phyloP scores from a whole-genome alignment of 2,888 invertebrate species.

The Aspidapion aeneum region DNA sequence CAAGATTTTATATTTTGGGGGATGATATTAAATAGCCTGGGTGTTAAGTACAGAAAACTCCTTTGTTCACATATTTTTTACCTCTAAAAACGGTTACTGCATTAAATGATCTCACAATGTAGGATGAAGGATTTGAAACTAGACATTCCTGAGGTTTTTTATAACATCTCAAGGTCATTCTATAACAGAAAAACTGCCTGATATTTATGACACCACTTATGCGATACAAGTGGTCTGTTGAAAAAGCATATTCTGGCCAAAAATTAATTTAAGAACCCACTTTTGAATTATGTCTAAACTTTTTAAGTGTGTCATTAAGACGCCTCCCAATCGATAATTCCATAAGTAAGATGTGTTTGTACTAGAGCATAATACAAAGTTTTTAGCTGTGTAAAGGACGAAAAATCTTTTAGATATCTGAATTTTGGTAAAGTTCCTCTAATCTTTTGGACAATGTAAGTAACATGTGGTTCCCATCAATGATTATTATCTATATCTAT shows the following conservation, averaged over 20 bases:
- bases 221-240: background rate
- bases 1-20: too few relatives aligned
- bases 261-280: conserved; percentile 3
- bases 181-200: background rate
- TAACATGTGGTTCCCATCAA: too few relatives aligned
- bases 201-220: background rate
- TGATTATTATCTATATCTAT: too few relatives aligned
- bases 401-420: too few relatives aligned
- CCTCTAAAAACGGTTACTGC: background rate
- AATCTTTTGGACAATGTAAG: too few relatives aligned
- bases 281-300: conserved; percentile 3
- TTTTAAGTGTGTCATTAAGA: conserved; percentile 1
- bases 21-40: too few relatives aligned
- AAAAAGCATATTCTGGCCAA: background rate
- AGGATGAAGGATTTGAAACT: background rate
- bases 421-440: too few relatives aligned
- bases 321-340: conserved; percentile 5
- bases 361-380: background rate
- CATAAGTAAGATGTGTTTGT: conserved; percentile 4
- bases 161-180: background rate
- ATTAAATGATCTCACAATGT: background rate
- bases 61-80: too few relatives aligned
- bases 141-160: background rate
- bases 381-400: too few relatives aligned
- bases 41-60: too few relatives aligned